Conservation (phyloP, 1,140 invertebrate genomes). For the Hylaeus volcanicus region DNA sequence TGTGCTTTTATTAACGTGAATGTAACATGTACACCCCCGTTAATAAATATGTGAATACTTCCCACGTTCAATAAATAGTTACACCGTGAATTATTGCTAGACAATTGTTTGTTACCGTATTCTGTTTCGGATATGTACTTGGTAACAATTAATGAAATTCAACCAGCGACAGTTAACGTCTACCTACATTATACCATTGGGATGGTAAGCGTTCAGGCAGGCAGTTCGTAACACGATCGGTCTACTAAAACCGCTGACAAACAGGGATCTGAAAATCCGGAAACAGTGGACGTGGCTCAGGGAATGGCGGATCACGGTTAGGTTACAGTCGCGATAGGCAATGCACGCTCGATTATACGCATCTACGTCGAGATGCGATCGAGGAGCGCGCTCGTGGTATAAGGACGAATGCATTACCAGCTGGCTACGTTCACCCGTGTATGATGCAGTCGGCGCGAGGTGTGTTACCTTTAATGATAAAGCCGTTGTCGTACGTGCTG, state of each 20-base stretch:
- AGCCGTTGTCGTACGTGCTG: conserved; percentile 71
- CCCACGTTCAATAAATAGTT: too few relatives aligned
- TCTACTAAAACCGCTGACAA: background rate
- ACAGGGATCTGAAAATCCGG: background rate
- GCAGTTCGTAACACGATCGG: background rate
- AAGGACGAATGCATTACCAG: conserved; percentile 37
- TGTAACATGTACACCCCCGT: too few relatives aligned
- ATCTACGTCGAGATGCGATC: conserved; percentile 13
- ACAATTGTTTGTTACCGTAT: too few relatives aligned
- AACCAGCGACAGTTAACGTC: background rate
- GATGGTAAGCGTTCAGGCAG: background rate
- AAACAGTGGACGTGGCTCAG: background rate
- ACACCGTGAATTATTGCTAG: too few relatives aligned
- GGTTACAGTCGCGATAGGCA: conserved; percentile 8
- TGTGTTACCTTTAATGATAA: conserved; percentile 74
- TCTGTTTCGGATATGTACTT: too few relatives aligned
- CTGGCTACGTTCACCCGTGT: background rate
- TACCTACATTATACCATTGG: background rate
- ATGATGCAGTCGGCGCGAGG: conserved; percentile 51
- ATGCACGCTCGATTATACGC: conserved; percentile 20
- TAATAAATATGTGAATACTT: too few relatives aligned
- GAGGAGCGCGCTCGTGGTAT: background rate
- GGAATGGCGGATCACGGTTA: background rate
- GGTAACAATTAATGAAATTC: too few relatives aligned
- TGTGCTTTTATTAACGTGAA: too few relatives aligned